Percentiles rank a stretch among this genome's conserved stretches.
These are phyloP conservation scores for Hoplias malabaricus DNA, from an alignment of 2,113 vertebrate genomes.

Conservation along the genomic window DNA sequence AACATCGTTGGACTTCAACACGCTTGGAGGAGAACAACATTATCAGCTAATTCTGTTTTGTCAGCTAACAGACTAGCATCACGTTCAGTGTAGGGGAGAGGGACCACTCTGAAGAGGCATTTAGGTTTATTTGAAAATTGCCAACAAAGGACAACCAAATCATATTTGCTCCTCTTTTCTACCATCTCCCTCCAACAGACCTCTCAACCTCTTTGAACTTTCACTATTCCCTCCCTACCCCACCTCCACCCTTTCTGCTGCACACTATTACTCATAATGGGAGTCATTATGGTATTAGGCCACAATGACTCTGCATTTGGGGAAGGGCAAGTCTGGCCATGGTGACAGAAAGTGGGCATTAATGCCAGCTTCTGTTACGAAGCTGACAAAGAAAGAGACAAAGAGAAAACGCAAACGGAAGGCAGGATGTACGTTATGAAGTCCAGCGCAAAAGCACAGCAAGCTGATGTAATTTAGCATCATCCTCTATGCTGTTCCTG, in stretches of 20 bases:
- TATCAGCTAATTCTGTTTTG: too few species aligned
- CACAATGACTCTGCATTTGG: constrained; percentile 34
- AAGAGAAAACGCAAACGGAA: neutral
- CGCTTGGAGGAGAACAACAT: too few species aligned
- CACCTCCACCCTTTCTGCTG: neutral
- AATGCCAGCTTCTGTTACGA: constrained; percentile 14
- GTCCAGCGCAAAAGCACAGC: neutral
- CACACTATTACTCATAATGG: constrained; percentile 45
- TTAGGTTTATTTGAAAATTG: too few species aligned
- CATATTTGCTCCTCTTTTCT: neutral
- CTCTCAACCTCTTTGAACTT: neutral
- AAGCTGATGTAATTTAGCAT: constrained; percentile 37
- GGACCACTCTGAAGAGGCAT: too few species aligned
- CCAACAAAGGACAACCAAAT: too few species aligned
- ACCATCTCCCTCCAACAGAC: neutral
- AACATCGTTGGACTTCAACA: too few species aligned
- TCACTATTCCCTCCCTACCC: neutral
- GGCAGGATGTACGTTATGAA: neutral
- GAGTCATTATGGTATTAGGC: constrained; percentile 45
- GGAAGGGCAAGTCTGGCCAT: constrained; percentile 26
- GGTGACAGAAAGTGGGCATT: neutral
- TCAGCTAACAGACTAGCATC: too few species aligned
- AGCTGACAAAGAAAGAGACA: neutral
- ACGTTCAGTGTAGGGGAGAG: too few species aligned
- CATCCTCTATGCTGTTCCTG: neutral